These are phyloP conservation scores for Hermetia illucens DNA, from an alignment of 1,140 invertebrate species.

Conservation along the genomic window DNA sequence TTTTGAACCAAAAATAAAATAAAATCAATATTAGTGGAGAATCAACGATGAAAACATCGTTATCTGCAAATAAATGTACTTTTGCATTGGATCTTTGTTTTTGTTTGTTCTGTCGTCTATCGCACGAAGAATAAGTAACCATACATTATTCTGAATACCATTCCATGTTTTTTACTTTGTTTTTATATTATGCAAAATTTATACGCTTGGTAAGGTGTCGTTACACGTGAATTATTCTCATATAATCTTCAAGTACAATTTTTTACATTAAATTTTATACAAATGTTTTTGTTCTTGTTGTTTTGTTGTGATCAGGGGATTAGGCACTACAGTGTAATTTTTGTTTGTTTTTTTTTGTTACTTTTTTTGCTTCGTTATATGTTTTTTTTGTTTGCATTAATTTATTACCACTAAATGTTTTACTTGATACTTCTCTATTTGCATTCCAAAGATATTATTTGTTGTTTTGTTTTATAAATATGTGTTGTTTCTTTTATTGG, in stretches of 20 bases:
- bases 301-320: constrained; percentile 13
- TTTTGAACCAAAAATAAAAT: constrained; percentile 3
- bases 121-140: no score
- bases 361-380: no score
- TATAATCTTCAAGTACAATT: constrained; percentile 8
- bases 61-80: constrained; percentile 2
- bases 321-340: constrained; percentile 26
- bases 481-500: constrained; percentile 8
- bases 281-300: constrained; percentile 18
- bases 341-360: constrained; percentile 12
- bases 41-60: constrained; percentile 4
- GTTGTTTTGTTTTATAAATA: constrained; percentile 13
- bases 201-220: no score
- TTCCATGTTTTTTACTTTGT: constrained; percentile 3
- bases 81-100: not conserved
- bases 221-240: no score
- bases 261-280: constrained; percentile 29
- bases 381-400: not conserved
- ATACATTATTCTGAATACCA: no score
- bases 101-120: no score
- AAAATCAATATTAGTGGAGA: constrained; percentile 3
- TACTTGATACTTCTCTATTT: constrained; percentile 3
- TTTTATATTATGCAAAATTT: no score
- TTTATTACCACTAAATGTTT: constrained; percentile 6
- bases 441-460: constrained; percentile 13